These are phyloP conservation scores for Cantharis lateralis DNA, from an alignment of 2,888 invertebrate genomes.

Conservation along the genomic window DNA sequence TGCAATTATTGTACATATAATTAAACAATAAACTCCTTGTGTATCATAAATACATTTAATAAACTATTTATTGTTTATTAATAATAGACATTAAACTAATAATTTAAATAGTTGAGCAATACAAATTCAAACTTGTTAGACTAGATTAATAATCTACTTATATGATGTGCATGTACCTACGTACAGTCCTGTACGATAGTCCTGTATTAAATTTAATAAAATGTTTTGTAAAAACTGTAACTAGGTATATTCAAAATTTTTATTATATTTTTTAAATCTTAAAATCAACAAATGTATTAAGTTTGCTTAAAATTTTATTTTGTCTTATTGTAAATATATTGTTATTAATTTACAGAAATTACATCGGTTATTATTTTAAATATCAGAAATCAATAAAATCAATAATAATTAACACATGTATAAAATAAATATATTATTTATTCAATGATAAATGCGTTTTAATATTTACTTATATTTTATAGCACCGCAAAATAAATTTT, in stretches of 20 bases:
- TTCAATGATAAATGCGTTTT: constrained; percentile 40
- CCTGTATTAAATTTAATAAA: constrained; percentile 22
- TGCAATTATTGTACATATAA: constrained; percentile 1
- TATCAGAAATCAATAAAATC: background rate
- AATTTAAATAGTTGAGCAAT: constrained; percentile 48
- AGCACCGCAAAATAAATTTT: too few species aligned
- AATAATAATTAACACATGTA: constrained; percentile 24
- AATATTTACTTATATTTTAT: background rate
- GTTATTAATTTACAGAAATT: constrained; percentile 39
- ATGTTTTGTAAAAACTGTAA: constrained; percentile 6
- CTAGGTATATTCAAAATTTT: background rate
- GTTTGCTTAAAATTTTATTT: background rate
- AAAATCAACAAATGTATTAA: background rate
- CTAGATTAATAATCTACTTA: constrained; percentile 21
- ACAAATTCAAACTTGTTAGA: constrained; percentile 49
- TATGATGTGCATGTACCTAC: constrained; percentile 30
- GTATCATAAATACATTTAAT: constrained; percentile 37
- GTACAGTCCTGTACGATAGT: constrained; percentile 9
- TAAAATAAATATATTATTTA: constrained; percentile 52
- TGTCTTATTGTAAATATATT: constrained; percentile 18
- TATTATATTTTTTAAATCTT: background rate
- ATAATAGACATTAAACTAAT: constrained; percentile 33
- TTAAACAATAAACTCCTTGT: constrained; percentile 27
- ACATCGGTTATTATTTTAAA: constrained; percentile 41
- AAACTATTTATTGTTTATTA: constrained; percentile 43